A percentile compares a stretch with the other conserved stretches of the same genome.
These are phyloP conservation scores for Empidonax alnorum DNA, from an alignment of 2,113 vertebrate genomes.

Conservation along the genomic window DNA sequence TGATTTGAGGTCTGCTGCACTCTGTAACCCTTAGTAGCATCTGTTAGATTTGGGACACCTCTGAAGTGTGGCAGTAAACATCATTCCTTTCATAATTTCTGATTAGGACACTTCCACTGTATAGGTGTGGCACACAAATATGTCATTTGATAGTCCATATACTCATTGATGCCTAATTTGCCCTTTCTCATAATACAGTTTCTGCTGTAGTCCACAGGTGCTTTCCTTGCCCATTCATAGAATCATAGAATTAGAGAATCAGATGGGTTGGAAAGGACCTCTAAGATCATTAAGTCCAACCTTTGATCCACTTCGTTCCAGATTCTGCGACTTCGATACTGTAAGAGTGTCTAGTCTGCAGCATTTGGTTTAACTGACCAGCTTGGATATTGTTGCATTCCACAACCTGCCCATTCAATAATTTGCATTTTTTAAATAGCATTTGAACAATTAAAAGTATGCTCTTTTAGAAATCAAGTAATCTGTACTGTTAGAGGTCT, in stretches of 20 bases:
- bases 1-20: neutral
- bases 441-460: neutral
- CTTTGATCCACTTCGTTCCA: too few relatives aligned
- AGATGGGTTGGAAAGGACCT: too few relatives aligned
- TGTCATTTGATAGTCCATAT: neutral
- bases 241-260: too few relatives aligned
- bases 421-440: neutral
- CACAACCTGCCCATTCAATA: neutral
- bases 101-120: neutral
- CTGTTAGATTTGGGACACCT: neutral
- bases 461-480: neutral
- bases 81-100: neutral
- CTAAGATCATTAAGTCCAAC: too few relatives aligned
- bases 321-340: neutral
- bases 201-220: neutral
- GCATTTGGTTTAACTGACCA: neutral
- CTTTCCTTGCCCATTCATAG: neutral
- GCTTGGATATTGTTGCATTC: neutral
- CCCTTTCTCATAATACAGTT: neutral
- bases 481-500: neutral
- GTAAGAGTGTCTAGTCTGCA: neutral
- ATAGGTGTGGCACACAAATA: too few relatives aligned
- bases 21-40: neutral
- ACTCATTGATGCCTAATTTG: neutral
- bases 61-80: neutral